A percentile compares a stretch with the other conserved stretches of the same genome.
Conservation (phyloP, 2,888 invertebrate species). For the Ophraella communa region DNA sequence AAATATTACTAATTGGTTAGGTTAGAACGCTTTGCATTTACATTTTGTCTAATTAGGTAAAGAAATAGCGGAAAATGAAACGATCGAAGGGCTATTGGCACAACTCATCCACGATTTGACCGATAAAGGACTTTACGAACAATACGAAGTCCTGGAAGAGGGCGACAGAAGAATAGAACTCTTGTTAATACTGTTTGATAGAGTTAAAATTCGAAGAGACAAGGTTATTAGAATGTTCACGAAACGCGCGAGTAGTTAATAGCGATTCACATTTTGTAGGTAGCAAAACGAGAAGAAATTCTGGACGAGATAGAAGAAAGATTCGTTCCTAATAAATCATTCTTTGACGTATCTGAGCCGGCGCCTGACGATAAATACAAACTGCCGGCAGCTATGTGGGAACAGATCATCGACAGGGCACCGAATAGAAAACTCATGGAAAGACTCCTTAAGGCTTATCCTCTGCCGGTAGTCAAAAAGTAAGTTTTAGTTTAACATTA, state of each 20-base stretch:
- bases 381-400: slow-evolving; percentile 57
- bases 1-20: too few relatives aligned
- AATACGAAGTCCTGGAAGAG: slow-evolving; percentile 48
- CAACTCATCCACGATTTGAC: slow-evolving; percentile 54
- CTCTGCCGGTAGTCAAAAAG: slow-evolving; percentile 52
- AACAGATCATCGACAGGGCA: slow-evolving; percentile 55
- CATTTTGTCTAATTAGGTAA: too few relatives aligned
- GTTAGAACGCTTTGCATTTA: neutral
- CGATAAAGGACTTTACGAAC: slow-evolving; percentile 47
- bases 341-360: slow-evolving; percentile 51
- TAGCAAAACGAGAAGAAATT: slow-evolving; percentile 53
- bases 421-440: slow-evolving; percentile 52
- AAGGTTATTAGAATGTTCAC: slow-evolving; percentile 29
- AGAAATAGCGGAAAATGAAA: slow-evolving; percentile 49
- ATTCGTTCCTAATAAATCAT: slow-evolving; percentile 40
- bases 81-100: slow-evolving; percentile 53
- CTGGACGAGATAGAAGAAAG: slow-evolving; percentile 54
- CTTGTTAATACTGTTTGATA: slow-evolving; percentile 51
- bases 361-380: slow-evolving; percentile 51
- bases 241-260: too few relatives aligned
- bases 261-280: slow-evolving; percentile 44
- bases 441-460: slow-evolving; percentile 50
- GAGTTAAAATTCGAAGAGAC: slow-evolving; percentile 46
- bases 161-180: slow-evolving; percentile 50
- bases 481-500: too few relatives aligned